Evolutionary conservation across 2,888 invertebrate genomes (phyloP).

Genomic region (Helicoverpa assulta): DNA sequence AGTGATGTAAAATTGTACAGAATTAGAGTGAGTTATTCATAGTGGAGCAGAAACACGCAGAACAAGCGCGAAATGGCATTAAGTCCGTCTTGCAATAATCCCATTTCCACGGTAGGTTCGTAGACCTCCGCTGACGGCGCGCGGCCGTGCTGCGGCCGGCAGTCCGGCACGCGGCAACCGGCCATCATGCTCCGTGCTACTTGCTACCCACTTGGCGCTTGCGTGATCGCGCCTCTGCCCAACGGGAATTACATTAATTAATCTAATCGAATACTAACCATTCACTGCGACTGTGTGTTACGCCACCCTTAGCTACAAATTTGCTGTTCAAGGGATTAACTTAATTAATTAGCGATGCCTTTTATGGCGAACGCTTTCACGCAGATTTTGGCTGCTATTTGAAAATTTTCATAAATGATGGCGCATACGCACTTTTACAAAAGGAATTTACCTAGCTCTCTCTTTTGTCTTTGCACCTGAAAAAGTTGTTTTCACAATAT

Average conservation of each 20-base stretch:
- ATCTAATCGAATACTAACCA: slow-evolving; percentile 80
- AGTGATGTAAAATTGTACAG: slow-evolving; percentile 45
- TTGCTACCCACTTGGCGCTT: slow-evolving; percentile 65
- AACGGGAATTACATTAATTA: slow-evolving; percentile 76
- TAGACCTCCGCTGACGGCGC: slow-evolving; percentile 75
- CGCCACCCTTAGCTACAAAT: slow-evolving; percentile 44
- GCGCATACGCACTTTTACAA: slow-evolving; percentile 34
- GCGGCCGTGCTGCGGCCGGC: slow-evolving; percentile 53
- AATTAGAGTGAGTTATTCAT: slow-evolving; percentile 65
- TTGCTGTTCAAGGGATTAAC: slow-evolving; percentile 54
- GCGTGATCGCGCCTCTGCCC: slow-evolving; percentile 75
- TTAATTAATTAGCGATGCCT: slow-evolving; percentile 61
- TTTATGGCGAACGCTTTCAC: slow-evolving; percentile 51
- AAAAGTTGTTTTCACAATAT: slow-evolving; percentile 8
- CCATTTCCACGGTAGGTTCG: slow-evolving; percentile 87
- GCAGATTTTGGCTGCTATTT: slow-evolving; percentile 41
- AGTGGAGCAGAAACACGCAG: slow-evolving; percentile 59
- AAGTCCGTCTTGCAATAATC: slow-evolving; percentile 84
- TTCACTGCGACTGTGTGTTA: slow-evolving; percentile 53
- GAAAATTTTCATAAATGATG: slow-evolving; percentile 35
- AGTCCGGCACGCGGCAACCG: slow-evolving; percentile 26
- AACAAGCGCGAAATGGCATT: slow-evolving; percentile 82
- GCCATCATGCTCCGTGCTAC: slow-evolving; percentile 36
- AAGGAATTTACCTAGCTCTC: slow-evolving; percentile 15
- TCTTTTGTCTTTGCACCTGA: slow-evolving; percentile 16